Conservation (phyloP, 2,888 invertebrate species). For the Camptogramma bilineatum region DNA sequence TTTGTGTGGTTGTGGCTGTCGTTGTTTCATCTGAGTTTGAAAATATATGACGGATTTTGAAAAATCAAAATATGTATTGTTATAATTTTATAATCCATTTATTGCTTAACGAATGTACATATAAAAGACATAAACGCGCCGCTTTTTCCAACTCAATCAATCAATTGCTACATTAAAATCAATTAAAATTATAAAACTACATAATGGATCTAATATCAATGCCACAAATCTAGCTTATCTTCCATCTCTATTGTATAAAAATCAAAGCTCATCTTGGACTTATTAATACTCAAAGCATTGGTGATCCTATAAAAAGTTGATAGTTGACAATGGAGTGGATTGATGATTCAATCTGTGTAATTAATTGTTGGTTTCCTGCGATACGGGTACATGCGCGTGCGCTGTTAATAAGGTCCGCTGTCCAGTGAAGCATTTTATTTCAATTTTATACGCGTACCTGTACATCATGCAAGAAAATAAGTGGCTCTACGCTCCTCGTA, state of each 20-base stretch:
- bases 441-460: not conserved
- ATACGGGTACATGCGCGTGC: slow-evolving; percentile 62
- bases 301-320: slow-evolving; percentile 53
- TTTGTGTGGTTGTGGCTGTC: not conserved
- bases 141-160: not conserved
- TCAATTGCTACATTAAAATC: not conserved
- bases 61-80: not conserved
- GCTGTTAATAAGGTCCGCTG: slow-evolving; percentile 33
- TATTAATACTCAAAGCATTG: slow-evolving; percentile 46
- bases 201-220: slow-evolving; percentile 9
- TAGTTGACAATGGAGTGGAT: slow-evolving; percentile 66
- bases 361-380: slow-evolving; percentile 68
- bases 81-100: too few species aligned
- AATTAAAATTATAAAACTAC: slow-evolving; percentile 12
- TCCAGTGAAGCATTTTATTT: slow-evolving; percentile 7
- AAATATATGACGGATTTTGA: not conserved
- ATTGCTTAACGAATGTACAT: not conserved
- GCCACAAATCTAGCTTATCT: slow-evolving; percentile 28
- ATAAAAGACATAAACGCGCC: slow-evolving; percentile 18
- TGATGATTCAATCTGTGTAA: slow-evolving; percentile 70
- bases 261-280: slow-evolving; percentile 32
- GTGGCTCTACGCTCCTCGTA: too few species aligned
- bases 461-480: too few species aligned
- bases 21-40: not conserved
- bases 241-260: slow-evolving; percentile 32